phyloP scores from a whole-genome alignment of 2,797 vertebrate species.

The Hypotaenidia okinawae region DNA sequence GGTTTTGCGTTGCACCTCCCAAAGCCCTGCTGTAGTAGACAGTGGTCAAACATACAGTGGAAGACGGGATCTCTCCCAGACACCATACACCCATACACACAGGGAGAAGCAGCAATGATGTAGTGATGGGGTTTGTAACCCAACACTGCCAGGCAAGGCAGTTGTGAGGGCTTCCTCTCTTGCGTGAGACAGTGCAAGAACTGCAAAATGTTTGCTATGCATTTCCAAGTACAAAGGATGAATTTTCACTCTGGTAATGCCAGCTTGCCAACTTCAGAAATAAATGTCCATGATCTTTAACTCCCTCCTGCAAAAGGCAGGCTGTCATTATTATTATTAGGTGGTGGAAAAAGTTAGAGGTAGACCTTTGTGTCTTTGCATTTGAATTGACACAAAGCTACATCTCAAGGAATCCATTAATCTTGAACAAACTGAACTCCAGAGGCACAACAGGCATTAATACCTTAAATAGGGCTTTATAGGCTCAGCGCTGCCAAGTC shows the following conservation, averaged over 20 bases:
- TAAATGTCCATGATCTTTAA: not conserved
- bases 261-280: not conserved
- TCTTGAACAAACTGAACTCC: slow-evolving; percentile 26
- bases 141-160: not conserved
- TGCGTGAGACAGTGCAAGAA: not conserved
- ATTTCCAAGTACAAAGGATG: not conserved
- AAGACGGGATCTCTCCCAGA: not conserved
- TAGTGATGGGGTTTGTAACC: not conserved
- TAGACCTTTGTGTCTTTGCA: slow-evolving; percentile 20
- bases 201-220: not conserved
- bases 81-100: not conserved
- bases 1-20: not conserved
- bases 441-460: slow-evolving; percentile 41
- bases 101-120: not conserved
- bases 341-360: not conserved
- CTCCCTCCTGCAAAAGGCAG: slow-evolving; percentile 4
- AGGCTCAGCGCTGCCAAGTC: slow-evolving; percentile 5
- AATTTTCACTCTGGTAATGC: not conserved
- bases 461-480: slow-evolving; percentile 55
- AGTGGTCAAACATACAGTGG: not conserved
- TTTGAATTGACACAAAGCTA: slow-evolving; percentile 40
- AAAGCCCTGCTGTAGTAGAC: not conserved
- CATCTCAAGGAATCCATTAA: slow-evolving; percentile 33
- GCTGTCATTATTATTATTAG: not conserved
- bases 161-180: not conserved